Evolutionary conservation across 2,113 vertebrate genomes (phyloP).

Genomic region (Ploceus nigricollis): DNA sequence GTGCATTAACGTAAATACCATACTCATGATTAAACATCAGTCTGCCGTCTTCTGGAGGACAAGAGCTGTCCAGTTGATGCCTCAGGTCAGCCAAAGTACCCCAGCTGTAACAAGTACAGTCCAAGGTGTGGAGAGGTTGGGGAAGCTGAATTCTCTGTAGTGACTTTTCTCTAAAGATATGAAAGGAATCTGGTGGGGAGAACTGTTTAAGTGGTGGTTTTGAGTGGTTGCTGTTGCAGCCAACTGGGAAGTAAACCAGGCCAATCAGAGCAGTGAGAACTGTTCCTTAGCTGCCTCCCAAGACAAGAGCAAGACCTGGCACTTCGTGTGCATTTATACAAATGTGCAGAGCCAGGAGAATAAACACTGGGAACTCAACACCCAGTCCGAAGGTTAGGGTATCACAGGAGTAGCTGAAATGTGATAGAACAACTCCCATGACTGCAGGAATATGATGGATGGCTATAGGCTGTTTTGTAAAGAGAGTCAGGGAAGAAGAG

Average conservation of each 20-base stretch:
- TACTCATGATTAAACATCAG: neutral
- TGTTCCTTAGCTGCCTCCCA: neutral
- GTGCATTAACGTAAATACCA: constrained; percentile 11
- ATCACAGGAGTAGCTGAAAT: neutral
- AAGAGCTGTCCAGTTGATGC: constrained; percentile 30
- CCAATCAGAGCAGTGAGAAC: neutral
- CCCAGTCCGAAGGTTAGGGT: neutral
- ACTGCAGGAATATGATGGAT: neutral
- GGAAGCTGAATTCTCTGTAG: neutral
- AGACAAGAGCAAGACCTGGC: neutral
- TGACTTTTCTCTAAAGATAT: neutral
- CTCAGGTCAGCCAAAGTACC: constrained; percentile 9
- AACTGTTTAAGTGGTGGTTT: neutral
- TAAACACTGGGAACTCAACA: neutral
- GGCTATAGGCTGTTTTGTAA: neutral
- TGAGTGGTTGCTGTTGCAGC: neutral
- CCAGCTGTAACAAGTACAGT: neutral
- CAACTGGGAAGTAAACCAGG: neutral
- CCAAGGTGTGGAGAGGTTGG: neutral
- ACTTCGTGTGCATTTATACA: neutral
- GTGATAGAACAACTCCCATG: neutral
- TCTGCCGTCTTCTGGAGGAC: neutral
- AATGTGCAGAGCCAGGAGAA: neutral
- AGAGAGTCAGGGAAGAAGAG: neutral
- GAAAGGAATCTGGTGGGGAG: neutral